Base-by-base conservation (phyloP, 2,888 invertebrate species). In the Drosophila greeni region DNA sequence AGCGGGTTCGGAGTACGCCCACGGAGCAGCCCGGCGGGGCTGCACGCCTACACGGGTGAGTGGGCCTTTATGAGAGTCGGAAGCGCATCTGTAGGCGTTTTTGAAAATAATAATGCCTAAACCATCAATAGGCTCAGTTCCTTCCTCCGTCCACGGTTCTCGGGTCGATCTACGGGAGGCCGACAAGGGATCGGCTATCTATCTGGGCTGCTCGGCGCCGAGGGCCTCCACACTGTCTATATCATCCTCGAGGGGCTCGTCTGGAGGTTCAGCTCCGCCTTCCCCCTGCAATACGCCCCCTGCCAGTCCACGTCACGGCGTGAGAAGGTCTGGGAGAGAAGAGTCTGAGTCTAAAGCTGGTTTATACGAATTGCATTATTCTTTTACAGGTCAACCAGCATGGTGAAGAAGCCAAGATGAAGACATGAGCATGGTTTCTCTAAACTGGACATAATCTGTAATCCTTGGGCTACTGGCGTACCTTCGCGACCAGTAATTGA, bases 221-320 rank as follows among this genome's bases (percentile, higher is more conserved):
- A 83, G 86, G 31, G 82, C 79, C 42, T 85, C 84, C 18, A 82
- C 84, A 29, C 74, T 87, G 45, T 86, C 87, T 51, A 82, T 80
- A 18, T 75, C 86, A 54, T 86, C 85, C 89, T 91, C 88, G 90
- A 91, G 90, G 87, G 91, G 67, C 82, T 92, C 68, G 76, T 92
- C 66, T 89, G 92, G 84, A 24, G 92, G 92, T 12, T 92, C 93
- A 49, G 94, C 95, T 14, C 94, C 95, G 39, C 94, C 94, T 18
- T 94, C 95, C 16, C 95, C 95, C 0, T 91, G 92, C 55, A 89
- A 92, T 34, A 95, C 94, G 11, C 95, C 95, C 45, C 94, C 95
- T 48, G 91, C 92, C 36, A 94, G 95, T 36, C 95, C 95, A 23
- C 92, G 93, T 49, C 92, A 93, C 66, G 92, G 92, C 70, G 90